Conservation (phyloP, 2,888 invertebrate species). For the Drosophila sordidula region DNA sequence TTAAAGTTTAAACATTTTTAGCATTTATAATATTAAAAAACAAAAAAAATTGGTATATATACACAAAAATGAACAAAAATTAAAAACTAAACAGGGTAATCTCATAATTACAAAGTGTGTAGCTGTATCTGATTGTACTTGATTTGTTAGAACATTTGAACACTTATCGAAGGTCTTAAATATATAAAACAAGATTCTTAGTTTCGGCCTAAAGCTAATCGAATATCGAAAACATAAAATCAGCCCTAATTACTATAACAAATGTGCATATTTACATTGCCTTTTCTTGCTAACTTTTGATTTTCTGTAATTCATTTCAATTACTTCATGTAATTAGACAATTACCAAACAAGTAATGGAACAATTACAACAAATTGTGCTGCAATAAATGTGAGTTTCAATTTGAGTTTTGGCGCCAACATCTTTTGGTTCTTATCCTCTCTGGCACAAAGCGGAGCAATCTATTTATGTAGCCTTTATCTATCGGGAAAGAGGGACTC, state of each 20-base stretch:
- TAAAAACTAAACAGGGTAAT: constrained; percentile 19
- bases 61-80: constrained; percentile 12
- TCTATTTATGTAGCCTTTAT: constrained; percentile 64
- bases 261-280: constrained; percentile 57
- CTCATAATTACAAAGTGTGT: constrained; percentile 11
- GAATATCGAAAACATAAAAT: constrained; percentile 39
- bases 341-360: constrained; percentile 24
- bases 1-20: not conserved
- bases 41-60: constrained; percentile 21
- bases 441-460: constrained; percentile 69
- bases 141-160: constrained; percentile 43
- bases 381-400: constrained; percentile 32
- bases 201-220: constrained; percentile 36
- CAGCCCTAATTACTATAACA: constrained; percentile 37
- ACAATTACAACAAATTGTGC: constrained; percentile 58
- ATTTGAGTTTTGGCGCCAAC: constrained; percentile 31
- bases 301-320: constrained; percentile 9
- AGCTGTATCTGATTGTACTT: constrained; percentile 36
- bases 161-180: constrained; percentile 44
- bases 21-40: constrained; percentile 8
- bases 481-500: constrained; percentile 84
- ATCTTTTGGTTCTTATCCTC: constrained; percentile 36
- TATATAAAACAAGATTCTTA: constrained; percentile 28
- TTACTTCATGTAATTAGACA: constrained; percentile 15
- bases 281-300: constrained; percentile 7